Evolutionary conservation across 2,113 vertebrate species (phyloP), one percentile per base, ranked within the genome.

Genomic region (Rhabdornis inornatus): DNA sequence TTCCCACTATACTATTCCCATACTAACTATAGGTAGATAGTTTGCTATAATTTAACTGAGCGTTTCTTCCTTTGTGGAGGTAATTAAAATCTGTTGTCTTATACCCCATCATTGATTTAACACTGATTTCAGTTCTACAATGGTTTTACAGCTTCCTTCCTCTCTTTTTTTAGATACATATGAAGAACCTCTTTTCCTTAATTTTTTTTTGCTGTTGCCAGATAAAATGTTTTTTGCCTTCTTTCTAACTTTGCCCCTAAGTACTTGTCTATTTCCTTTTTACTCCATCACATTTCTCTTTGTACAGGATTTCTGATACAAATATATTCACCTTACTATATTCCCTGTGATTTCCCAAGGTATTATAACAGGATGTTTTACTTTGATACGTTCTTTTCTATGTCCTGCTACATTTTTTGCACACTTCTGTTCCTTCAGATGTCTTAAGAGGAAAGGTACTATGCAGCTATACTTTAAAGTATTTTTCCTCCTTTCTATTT

Each of bases 401-500:
- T 77, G 76, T 86, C n/a, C 23, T 81, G n/a, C 7, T n/a, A 10
- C 0, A 2, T 19, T 72, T 89, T 75, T 81, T 25, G 7, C 44
- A 57, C 15, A 11, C 12, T 86, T 82, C 10, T 56, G 2, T 42
- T 76, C 68, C 19, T 60, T 87, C 4, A 2, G 19, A 5, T 91
- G 7, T 50, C 39, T 79, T 79, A 2, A 4, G 21, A 71, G 9
- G 30, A 60, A 71, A 63, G 42, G 37, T n/a, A 19, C 9, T 56
- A 35, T 0, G 0, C 50, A 40, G 12, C 23, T 87, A 10, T 42
- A 37, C 63, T 63, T 49, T 52, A 2, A 79, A 77, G 8, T 15
- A 0, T 6, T 42, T 44, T 5, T 3, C 5, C 0, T 7, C 0
- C 0, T 28, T 10, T 9, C 15, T 5, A 10, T 11, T 28, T 13